Evolutionary conservation across 2,888 invertebrate species (phyloP), one percentile per base, ranked within the genome.

Genomic region (Tipula lateralis): DNA sequence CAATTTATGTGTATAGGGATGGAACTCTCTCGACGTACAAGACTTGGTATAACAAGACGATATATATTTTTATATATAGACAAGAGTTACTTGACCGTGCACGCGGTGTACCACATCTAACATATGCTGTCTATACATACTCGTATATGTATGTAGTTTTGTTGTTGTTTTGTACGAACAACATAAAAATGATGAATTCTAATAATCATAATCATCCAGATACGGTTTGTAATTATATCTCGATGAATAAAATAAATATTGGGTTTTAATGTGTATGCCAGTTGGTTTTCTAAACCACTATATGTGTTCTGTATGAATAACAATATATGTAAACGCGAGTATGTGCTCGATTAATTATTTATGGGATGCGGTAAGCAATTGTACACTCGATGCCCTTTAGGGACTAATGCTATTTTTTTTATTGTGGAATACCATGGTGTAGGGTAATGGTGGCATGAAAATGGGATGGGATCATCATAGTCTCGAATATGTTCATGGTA

Each of bases 171-270:
- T n/a, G n/a, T n/a, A n/a, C n/a, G n/a, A n/a, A n/a, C n/a, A 66
- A 19, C 19, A 66, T 24, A 66, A 66, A 66, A 66, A 66, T 66
- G 19, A 66, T 66, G 66, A 66, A 66, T 66, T 66, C 19, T 66
- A 66, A 66, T 66, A 24, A 66, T 66, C 66, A 66, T 66, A 66
- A 66, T 66, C 66, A 66, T 66, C 66, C 24, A 66, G 66, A 66
- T 66, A 66, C 24, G 66, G 66, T 66, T 66, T 66, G 24, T 66
- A 66, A 66, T 24, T 66, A 66, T 66, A 19, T 24, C 66, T 66
- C 66, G 19, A 66, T 66, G 24, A 66, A 66, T 24, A 66, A 66
- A 66, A 66, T 66, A 66, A 66, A 66, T 24, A 66, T 66, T 66
- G n/a, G 66, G 66, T 66, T 66, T 66, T 66, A 24, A 66, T 66